phyloP scores from a whole-genome alignment of 2,888 invertebrate genomes.

The Neria commutata region DNA sequence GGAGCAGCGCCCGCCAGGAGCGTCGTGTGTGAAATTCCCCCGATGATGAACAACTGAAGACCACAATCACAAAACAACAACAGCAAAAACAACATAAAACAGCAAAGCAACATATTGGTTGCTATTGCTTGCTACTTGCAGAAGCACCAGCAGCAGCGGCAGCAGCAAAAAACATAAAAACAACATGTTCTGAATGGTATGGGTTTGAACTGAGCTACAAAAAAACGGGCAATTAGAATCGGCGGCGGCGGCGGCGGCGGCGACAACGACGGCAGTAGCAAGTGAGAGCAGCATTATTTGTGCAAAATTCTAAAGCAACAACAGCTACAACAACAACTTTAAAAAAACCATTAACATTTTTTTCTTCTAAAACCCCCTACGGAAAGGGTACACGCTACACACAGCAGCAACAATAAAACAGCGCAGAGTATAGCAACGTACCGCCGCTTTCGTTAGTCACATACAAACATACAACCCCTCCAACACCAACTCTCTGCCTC shows the following conservation, averaged over 20 bases:
- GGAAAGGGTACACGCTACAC: too few relatives aligned
- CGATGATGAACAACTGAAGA: not conserved
- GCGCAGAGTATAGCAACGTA: too few relatives aligned
- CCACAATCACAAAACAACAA: constrained; percentile 21
- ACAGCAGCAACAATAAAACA: too few relatives aligned
- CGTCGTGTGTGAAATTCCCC: constrained; percentile 17
- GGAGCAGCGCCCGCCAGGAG: constrained; percentile 23
- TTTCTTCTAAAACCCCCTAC: too few relatives aligned
- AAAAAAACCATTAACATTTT: not conserved
- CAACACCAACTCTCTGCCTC: too few relatives aligned
- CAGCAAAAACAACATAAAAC: constrained; percentile 38
- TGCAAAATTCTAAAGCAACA: not conserved
- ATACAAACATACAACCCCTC: too few relatives aligned
- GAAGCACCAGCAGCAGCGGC: constrained; percentile 38
- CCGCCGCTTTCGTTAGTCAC: too few relatives aligned
- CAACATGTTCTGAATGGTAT: constrained; percentile 14
- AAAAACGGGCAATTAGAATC: constrained; percentile 16
- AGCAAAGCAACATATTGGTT: constrained; percentile 38
- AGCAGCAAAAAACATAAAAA: constrained; percentile 19
- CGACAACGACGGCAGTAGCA: not conserved
- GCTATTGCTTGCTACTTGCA: constrained; percentile 43
- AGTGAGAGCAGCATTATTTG: too few relatives aligned
- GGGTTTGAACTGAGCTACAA: constrained; percentile 30
- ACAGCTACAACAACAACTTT: not conserved
- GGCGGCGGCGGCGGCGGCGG: not conserved